phyloP scores from a whole-genome alignment of 2,797 vertebrate species.

The Acipenser transmontanus region DNA sequence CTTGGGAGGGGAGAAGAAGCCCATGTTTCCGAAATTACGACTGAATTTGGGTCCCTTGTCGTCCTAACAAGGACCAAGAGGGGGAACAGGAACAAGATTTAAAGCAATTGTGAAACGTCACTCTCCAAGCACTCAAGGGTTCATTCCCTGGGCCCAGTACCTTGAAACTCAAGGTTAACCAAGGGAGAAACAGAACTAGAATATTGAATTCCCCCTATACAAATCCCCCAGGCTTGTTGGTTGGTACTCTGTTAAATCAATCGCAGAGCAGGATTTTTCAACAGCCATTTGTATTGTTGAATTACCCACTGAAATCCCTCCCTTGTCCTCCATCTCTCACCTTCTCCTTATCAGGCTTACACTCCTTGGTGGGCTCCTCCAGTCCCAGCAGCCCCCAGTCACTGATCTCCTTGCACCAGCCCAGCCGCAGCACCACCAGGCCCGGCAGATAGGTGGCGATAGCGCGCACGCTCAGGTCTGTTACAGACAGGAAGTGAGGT shows the following conservation, averaged over 20 bases:
- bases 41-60: conserved; percentile 58
- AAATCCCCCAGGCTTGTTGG: neutral
- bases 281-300: no score
- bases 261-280: no score
- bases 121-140: no score
- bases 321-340: conserved; percentile 32
- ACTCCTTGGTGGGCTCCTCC: conserved; percentile 40
- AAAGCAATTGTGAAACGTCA: no score
- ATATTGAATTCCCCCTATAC: conserved; percentile 6
- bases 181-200: no score
- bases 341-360: conserved; percentile 32
- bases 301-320: no score
- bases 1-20: conserved; percentile 65
- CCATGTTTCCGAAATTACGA: conserved; percentile 68
- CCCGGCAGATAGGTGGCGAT: conserved; percentile 29
- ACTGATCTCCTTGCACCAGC: conserved; percentile 68
- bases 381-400: conserved; percentile 76
- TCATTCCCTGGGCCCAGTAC: no score
- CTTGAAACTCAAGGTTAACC: no score
- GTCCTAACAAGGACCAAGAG: conserved; percentile 33
- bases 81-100: neutral
- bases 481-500: conserved; percentile 69
- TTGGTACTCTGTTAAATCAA: no score
- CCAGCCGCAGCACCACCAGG: conserved; percentile 46
- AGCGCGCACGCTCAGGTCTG: conserved; percentile 57